Evolutionary conservation across 2,888 invertebrate species (phyloP).

Genomic region (Leptopilina drosophilae): DNA sequence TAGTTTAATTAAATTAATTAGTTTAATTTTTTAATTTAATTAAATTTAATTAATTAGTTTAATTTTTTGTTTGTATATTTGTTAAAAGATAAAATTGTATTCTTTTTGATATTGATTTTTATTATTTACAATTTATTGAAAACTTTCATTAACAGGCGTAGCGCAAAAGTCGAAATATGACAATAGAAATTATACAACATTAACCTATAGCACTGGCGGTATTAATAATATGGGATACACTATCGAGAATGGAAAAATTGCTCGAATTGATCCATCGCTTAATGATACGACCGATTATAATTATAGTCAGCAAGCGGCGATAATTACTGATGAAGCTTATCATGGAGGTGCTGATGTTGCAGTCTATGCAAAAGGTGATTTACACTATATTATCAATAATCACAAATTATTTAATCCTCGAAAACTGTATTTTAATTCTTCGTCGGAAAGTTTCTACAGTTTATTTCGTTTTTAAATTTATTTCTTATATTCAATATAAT

Average conservation of each 20-base stretch:
- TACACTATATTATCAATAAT: neutral
- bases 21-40: too few species aligned
- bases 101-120: too few species aligned
- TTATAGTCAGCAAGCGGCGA: conserved; percentile 86
- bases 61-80: neutral
- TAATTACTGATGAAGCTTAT: conserved; percentile 85
- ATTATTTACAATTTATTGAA: neutral
- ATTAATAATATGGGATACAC: conserved; percentile 80
- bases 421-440: neutral
- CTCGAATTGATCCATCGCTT: conserved; percentile 81
- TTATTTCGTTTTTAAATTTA: neutral
- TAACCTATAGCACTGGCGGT: conserved; percentile 88
- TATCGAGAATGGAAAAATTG: conserved; percentile 69
- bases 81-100: too few species aligned
- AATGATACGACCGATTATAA: conserved; percentile 81
- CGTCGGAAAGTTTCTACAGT: neutral
- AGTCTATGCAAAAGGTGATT: conserved; percentile 87
- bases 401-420: neutral
- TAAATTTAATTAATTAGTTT: too few species aligned
- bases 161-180: conserved; percentile 81
- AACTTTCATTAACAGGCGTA: conserved; percentile 78
- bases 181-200: conserved; percentile 85
- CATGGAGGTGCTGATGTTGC: conserved; percentile 93
- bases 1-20: too few species aligned
- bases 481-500: neutral